Percentiles rank a stretch among this genome's conserved stretches.
phyloP scores from a whole-genome alignment of 2,888 invertebrate species.

The Laspeyria flexula region DNA sequence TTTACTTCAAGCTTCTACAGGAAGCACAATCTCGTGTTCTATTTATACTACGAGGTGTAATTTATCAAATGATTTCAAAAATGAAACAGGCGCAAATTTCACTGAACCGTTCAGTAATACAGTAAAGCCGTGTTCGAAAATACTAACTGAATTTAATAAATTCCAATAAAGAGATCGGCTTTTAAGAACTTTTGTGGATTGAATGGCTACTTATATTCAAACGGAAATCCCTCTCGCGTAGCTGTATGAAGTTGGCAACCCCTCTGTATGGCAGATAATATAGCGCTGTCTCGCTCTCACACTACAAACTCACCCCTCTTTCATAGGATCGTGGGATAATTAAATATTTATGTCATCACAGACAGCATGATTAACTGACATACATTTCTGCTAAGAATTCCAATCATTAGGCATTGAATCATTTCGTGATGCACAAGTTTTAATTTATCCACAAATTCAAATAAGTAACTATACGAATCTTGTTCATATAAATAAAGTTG shows the following conservation, averaged over 20 bases:
- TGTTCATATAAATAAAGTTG: not conserved
- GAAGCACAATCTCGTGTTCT: conserved; percentile 8
- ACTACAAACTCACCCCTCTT: conserved; percentile 68
- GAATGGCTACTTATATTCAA: conserved; percentile 58
- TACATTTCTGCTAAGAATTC: conserved; percentile 21
- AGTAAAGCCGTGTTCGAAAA: not conserved
- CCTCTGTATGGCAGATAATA: conserved; percentile 62
- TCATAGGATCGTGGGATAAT: conserved; percentile 78
- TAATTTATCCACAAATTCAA: no score
- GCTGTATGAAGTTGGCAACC: conserved; percentile 72
- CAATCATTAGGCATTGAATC: conserved; percentile 1
- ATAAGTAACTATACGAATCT: not conserved
- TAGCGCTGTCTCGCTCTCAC: conserved; percentile 70
- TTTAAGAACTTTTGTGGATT: conserved; percentile 25
- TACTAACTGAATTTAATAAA: not conserved
- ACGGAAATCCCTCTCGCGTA: conserved; percentile 66
- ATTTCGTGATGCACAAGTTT: not conserved
- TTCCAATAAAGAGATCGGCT: not conserved
- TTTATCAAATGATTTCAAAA: conserved; percentile 2
- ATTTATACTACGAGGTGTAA: conserved; percentile 1
- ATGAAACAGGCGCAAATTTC: conserved; percentile 3
- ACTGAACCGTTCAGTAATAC: not conserved
- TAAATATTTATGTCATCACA: conserved; percentile 81
- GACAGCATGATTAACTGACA: conserved; percentile 45
- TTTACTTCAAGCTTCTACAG: conserved; percentile 16